Conservation (phyloP, 2,888 invertebrate genomes). For the Lasioglossum lativentre region DNA sequence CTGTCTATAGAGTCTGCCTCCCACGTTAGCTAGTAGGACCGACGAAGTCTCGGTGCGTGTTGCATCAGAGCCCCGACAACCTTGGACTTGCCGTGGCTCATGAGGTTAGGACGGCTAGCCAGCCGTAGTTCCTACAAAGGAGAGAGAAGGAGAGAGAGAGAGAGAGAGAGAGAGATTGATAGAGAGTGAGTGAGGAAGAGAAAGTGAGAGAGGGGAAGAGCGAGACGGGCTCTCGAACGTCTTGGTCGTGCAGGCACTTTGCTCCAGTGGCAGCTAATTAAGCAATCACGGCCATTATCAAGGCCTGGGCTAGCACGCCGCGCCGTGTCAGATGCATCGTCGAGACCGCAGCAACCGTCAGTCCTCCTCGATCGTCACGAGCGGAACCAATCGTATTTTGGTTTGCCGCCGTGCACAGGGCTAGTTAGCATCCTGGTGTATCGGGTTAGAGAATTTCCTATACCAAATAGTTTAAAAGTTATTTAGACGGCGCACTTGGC, state of each 20-base stretch:
- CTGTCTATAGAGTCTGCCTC: constrained; percentile 1
- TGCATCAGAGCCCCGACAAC: constrained; percentile 72
- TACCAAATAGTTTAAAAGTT: no score
- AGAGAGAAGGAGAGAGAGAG: not conserved
- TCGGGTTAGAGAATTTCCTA: not conserved
- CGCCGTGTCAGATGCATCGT: constrained; percentile 34
- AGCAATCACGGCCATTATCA: constrained; percentile 73
- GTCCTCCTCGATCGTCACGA: not conserved
- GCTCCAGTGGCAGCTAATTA: constrained; percentile 78
- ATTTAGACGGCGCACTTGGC: no score
- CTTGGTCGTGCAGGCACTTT: constrained; percentile 55
- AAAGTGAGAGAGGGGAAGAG: not conserved
- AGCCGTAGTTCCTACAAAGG: constrained; percentile 80
- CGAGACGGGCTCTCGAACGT: not conserved
- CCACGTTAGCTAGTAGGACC: constrained; percentile 8
- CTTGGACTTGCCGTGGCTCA: constrained; percentile 76
- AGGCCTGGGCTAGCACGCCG: constrained; percentile 27
- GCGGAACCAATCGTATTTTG: not conserved
- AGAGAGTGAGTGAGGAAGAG: not conserved
- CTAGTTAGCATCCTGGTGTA: not conserved
- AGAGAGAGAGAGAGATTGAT: constrained; percentile 15
- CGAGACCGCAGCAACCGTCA: not conserved
- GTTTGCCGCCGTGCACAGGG: not conserved
- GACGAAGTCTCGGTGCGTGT: constrained; percentile 51
- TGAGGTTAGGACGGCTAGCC: constrained; percentile 80